Evolutionary conservation across 2,797 vertebrate species (phyloP).

Genomic region (Pangasius macronema): DNA sequence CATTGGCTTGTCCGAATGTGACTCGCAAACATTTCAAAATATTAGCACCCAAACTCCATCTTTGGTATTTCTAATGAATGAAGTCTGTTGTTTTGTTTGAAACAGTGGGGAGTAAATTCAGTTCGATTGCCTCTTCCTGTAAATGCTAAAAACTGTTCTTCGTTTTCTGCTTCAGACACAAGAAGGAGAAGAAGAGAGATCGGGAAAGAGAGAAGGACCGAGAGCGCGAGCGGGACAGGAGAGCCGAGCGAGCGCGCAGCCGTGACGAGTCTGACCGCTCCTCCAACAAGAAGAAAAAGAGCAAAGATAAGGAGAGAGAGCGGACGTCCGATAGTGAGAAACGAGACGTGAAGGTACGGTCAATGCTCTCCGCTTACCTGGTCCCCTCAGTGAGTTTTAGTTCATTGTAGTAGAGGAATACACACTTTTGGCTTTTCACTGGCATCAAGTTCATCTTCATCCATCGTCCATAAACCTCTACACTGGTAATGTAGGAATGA

Average conservation of each 20-base stretch:
- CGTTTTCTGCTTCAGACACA: conserved; percentile 68
- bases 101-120: not conserved
- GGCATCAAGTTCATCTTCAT: not conserved
- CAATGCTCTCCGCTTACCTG: not conserved
- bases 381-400: not conserved
- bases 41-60: not conserved
- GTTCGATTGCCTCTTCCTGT: not conserved
- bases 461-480: not conserved
- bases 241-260: conserved; percentile 62
- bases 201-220: conserved; percentile 88
- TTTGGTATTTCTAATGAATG: not conserved
- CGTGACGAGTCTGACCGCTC: conserved; percentile 86
- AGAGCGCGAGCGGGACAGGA: conserved; percentile 76
- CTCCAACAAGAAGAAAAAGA: conserved; percentile 90
- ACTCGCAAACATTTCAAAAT: not conserved
- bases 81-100: not conserved
- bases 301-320: conserved; percentile 87
- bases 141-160: too few species aligned
- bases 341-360: conserved; percentile 82
- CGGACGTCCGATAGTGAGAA: conserved; percentile 89
- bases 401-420: not conserved
- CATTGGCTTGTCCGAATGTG: not conserved
- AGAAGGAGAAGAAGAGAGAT: conserved; percentile 97
- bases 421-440: not conserved
- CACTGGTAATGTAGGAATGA: not conserved